Conservation (phyloP, 1,140 invertebrate species). For the Sitophilus oryzae region DNA sequence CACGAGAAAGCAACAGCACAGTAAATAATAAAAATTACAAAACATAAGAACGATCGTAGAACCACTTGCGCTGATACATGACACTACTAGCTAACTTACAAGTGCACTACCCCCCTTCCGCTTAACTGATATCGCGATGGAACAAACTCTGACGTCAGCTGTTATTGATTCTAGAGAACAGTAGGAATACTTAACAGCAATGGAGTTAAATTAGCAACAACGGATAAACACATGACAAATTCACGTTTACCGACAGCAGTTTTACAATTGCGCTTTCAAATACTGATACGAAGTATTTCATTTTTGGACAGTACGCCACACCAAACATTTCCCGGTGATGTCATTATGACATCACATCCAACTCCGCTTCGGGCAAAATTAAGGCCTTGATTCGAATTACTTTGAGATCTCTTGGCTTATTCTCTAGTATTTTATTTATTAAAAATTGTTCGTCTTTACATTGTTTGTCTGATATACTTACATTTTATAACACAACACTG, state of each 20-base stretch:
- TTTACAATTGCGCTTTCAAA: constrained; percentile 9
- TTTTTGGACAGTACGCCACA: constrained; percentile 18
- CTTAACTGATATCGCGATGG: constrained; percentile 38
- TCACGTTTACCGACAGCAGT: constrained; percentile 7
- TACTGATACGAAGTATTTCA: constrained; percentile 6
- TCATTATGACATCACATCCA: constrained; percentile 43
- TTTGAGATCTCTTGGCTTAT: constrained; percentile 29
- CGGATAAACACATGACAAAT: constrained; percentile 11
- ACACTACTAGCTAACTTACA: constrained; percentile 45
- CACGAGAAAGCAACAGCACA: constrained; percentile 33
- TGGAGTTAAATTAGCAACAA: constrained; percentile 36
- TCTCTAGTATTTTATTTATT: constrained; percentile 8
- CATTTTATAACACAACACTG: not conserved
- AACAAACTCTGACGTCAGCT: constrained; percentile 41
- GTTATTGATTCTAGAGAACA: constrained; percentile 42
- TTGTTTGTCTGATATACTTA: constrained; percentile 7
- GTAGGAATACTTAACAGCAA: constrained; percentile 23
- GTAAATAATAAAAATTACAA: constrained; percentile 37
- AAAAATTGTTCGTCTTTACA: constrained; percentile 10
- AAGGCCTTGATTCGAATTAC: constrained; percentile 39
- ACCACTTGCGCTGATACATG: constrained; percentile 43
- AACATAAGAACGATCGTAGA: constrained; percentile 40
- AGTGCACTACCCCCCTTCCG: constrained; percentile 40
- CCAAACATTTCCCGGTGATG: constrained; percentile 42
- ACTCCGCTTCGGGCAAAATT: constrained; percentile 35